phyloP scores from a whole-genome alignment of 2,888 invertebrate species.

The Drosophila recens region DNA sequence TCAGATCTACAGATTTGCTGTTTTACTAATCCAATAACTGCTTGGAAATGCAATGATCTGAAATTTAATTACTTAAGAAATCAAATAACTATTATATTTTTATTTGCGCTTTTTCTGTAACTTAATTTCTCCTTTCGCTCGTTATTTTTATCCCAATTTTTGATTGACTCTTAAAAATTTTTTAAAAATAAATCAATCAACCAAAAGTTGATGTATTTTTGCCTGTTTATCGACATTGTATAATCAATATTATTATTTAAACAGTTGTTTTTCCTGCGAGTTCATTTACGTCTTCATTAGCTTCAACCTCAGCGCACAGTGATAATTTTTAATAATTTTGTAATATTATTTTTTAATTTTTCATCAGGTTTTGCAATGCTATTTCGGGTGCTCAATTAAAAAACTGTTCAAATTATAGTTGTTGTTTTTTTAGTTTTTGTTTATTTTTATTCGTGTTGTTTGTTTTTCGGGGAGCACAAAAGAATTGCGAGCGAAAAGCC shows the following conservation, averaged over 20 bases:
- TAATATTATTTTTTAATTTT: slow-evolving; percentile 41
- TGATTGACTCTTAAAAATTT: slow-evolving; percentile 5
- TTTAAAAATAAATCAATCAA: slow-evolving; percentile 44
- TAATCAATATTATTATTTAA: slow-evolving; percentile 53
- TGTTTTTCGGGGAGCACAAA: slow-evolving; percentile 51
- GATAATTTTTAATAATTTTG: slow-evolving; percentile 52
- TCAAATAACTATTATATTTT: neutral
- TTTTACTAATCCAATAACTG: neutral
- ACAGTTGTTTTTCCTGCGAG: slow-evolving; percentile 50
- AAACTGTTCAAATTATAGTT: slow-evolving; percentile 56
- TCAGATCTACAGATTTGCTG: neutral
- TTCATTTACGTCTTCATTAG: slow-evolving; percentile 60
- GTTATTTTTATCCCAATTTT: slow-evolving; percentile 8
- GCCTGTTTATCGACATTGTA: slow-evolving; percentile 27
- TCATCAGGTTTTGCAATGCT: slow-evolving; percentile 52
- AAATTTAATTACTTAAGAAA: neutral
- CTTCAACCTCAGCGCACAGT: slow-evolving; percentile 35
- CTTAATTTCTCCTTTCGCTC: slow-evolving; percentile 2
- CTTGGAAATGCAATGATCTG: neutral
- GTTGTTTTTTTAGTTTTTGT: slow-evolving; percentile 10
- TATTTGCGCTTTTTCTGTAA: neutral
- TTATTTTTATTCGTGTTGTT: slow-evolving; percentile 7
- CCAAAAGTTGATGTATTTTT: neutral
- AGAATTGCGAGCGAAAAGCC: slow-evolving; percentile 62
- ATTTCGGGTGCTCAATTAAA: slow-evolving; percentile 68